A percentile compares a stretch with the other conserved stretches of the same genome.
These are phyloP conservation scores for Liodrosophila aerea DNA, from an alignment of 2,888 invertebrate genomes.

Conservation along the genomic window DNA sequence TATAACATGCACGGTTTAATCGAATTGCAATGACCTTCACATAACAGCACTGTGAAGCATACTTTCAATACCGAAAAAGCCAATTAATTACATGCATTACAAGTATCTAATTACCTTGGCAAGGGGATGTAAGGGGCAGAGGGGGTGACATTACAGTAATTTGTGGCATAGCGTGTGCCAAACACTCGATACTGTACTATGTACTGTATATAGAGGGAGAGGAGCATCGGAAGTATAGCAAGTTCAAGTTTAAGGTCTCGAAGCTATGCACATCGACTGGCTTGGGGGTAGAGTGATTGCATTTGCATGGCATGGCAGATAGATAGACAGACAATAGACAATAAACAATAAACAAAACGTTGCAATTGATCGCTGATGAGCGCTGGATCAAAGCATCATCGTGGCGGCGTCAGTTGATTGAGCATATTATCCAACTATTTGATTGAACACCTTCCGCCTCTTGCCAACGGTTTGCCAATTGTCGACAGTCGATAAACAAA, in stretches of 20 bases:
- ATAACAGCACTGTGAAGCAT: neutral
- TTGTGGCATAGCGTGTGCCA: constrained; percentile 56
- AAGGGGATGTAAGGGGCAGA: neutral
- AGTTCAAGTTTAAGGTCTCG: constrained; percentile 66
- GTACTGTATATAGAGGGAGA: neutral
- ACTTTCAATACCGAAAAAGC: constrained; percentile 9
- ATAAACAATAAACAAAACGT: constrained; percentile 15
- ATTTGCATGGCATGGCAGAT: constrained; percentile 24
- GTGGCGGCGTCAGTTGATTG: constrained; percentile 51
- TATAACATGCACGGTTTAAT: neutral
- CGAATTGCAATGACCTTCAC: constrained; percentile 4
- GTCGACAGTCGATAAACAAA: constrained; percentile 53
- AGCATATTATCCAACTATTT: constrained; percentile 59
- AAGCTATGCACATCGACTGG: constrained; percentile 4
- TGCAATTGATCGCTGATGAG: constrained; percentile 41
- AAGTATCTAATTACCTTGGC: constrained; percentile 40
- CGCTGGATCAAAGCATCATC: constrained; percentile 32
- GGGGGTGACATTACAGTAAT: constrained; percentile 35
- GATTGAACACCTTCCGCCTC: constrained; percentile 40
- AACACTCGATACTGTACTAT: neutral
- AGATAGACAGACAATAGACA: constrained; percentile 18
- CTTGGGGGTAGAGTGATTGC: neutral
- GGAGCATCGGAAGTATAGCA: constrained; percentile 12
- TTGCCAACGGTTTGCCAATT: constrained; percentile 51
- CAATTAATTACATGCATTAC: constrained; percentile 45